Evolutionary conservation across 2,797 vertebrate species (phyloP), one percentile per base, ranked within the genome.

Genomic region (Iguana delicatissima): DNA sequence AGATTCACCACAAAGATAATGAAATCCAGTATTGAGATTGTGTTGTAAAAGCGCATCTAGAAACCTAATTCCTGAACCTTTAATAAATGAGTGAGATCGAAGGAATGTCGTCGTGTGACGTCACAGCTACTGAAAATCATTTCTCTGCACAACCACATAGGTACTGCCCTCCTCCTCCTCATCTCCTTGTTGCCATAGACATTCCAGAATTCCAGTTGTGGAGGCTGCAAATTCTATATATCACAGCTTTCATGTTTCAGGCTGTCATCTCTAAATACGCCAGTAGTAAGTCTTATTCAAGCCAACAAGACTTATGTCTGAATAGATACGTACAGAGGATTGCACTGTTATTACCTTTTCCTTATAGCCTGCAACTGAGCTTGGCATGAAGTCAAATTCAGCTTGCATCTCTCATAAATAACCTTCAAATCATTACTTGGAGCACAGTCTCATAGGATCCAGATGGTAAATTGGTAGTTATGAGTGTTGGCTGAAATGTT

Each of bases 31-130:
- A 52, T 32, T 32, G 29, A 67, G 35, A 29, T 18, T 20, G 18
- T 20, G 38, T 72, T 93, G 89, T 76, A 88, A 62, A 86, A 85
- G 32, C 16, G 52, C 14, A 35, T 22, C 62, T 73, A n/a, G 32
- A n/a, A n/a, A 22, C 35, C 2, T 18, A 2, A 10, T 8, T 77
- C 20, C 38, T 77, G 35, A 20, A 77, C 22, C 3, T 38, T 77
- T 20, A 16, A 18, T 42, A 77, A 18, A 3, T 6, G 38, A 2
- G 38, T 76, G 35, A 18, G 42, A 20, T 42, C 6, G 16, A 77
- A 20, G 20, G 6, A 10, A 42, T 42, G 20, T 42, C 74, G 46
- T 42, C 74, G 7, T 42, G 38, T 42, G 38, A 62, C 22, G 59
- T 62, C 16, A 62, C 16, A 62, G 59, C 59, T 62, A 62, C 59